Conservation (phyloP, 2,113 vertebrate genomes). For the Chaetodon trifascialis region DNA sequence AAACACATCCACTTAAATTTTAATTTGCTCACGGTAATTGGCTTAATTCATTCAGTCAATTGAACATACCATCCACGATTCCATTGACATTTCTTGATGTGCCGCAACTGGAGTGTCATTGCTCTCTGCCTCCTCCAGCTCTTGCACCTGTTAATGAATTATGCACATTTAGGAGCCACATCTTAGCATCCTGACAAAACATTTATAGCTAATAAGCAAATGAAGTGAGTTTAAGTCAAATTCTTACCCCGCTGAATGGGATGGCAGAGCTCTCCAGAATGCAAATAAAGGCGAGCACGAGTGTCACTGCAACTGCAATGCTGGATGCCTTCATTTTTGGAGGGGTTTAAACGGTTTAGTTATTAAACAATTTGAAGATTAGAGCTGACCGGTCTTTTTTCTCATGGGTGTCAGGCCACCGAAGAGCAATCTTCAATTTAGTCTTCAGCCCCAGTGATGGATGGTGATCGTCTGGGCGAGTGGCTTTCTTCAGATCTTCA, state of each 20-base stretch:
- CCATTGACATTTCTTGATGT: slow-evolving; percentile 62
- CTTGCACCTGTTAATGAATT: slow-evolving; percentile 72
- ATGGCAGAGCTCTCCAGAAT: slow-evolving; percentile 70
- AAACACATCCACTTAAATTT: slow-evolving; percentile 71
- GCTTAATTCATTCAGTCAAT: slow-evolving; percentile 68
- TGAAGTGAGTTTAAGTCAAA: slow-evolving; percentile 39
- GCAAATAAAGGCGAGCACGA: slow-evolving; percentile 81
- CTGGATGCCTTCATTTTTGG: slow-evolving; percentile 81
- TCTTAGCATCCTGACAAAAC: slow-evolving; percentile 58
- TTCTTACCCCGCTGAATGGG: slow-evolving; percentile 79
- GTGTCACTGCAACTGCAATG: slow-evolving; percentile 79
- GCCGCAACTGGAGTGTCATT: slow-evolving; percentile 71
- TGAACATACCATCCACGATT: slow-evolving; percentile 79
- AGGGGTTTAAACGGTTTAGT: slow-evolving; percentile 29
- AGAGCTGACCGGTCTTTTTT: slow-evolving; percentile 54
- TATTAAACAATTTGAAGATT: slow-evolving; percentile 55
- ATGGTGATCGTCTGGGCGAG: slow-evolving; percentile 41
- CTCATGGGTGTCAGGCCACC: slow-evolving; percentile 65
- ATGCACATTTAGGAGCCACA: slow-evolving; percentile 58
- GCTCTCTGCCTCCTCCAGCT: slow-evolving; percentile 66
- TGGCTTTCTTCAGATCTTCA: slow-evolving; percentile 50
- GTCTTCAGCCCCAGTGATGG: slow-evolving; percentile 58
- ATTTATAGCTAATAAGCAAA: slow-evolving; percentile 56
- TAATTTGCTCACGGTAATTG: slow-evolving; percentile 75
- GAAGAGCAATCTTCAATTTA: slow-evolving; percentile 51